Percentiles rank a stretch among this genome's conserved stretches.
Conservation (phyloP, 2,113 vertebrate genomes). For the Glaucidium brasilianum region DNA sequence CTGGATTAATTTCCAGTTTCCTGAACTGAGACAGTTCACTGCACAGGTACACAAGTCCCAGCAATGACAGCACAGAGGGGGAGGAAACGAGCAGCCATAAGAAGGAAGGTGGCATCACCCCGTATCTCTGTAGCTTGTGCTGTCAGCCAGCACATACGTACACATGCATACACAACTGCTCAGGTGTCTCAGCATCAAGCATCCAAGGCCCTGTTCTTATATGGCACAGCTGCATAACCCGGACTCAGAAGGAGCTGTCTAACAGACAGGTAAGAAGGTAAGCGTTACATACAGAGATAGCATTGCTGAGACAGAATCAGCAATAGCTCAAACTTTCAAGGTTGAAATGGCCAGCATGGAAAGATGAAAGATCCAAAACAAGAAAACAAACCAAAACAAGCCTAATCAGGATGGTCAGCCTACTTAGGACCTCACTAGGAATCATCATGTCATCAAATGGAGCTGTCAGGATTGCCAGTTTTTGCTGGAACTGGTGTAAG, state of each 20-base stretch:
- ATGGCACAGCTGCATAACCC: not conserved
- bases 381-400: not conserved
- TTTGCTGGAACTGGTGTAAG: not conserved
- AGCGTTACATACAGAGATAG: too few relatives aligned
- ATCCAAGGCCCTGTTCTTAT: not conserved
- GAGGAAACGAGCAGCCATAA: rapidly evolving
- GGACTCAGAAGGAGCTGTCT: not conserved
- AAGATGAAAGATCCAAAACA: not conserved
- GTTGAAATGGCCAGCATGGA: rapidly evolving
- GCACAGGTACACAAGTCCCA: not conserved
- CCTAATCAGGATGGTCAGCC: not conserved
- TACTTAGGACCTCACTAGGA: not conserved
- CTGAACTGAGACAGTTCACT: rapidly evolving
- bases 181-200: not conserved
- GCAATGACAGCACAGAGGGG: rapidly evolving
- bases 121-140: not conserved
- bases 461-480: not conserved
- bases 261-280: not conserved
- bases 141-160: not conserved
- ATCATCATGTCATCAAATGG: not conserved
- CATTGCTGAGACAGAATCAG: not conserved
- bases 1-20: not conserved
- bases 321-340: not conserved
- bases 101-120: not conserved
- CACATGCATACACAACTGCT: too few relatives aligned